Evolutionary conservation across 1,140 invertebrate species (phyloP).

Genomic region (Geopemphigus sp.): DNA sequence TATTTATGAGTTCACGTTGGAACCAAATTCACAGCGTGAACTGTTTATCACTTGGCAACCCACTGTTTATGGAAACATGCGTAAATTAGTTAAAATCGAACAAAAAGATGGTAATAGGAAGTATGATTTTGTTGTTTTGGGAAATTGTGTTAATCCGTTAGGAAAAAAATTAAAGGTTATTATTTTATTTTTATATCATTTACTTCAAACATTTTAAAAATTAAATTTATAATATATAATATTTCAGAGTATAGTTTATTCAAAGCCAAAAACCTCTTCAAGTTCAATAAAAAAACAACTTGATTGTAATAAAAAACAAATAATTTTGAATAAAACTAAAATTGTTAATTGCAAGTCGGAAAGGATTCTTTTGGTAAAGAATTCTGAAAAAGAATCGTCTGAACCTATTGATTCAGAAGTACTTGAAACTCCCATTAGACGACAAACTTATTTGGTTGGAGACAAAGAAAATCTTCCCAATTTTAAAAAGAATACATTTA

Average conservation of each 20-base stretch:
- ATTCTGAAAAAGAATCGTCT: not conserved
- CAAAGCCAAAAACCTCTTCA: constrained; percentile 9
- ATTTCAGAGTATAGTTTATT: not conserved
- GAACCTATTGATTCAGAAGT: not conserved
- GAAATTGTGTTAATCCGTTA: constrained; percentile 35
- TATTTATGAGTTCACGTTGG: constrained; percentile 24
- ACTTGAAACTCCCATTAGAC: not conserved
- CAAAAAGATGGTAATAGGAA: constrained; percentile 23
- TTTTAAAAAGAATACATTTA: not conserved
- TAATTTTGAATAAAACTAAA: constrained; percentile 10
- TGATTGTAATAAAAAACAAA: not conserved
- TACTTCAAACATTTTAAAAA: not conserved
- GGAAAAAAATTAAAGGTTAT: constrained; percentile 12
- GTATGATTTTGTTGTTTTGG: constrained; percentile 42
- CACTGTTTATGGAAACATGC: constrained; percentile 13
- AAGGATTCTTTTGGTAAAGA: not conserved
- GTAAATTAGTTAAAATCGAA: constrained; percentile 31
- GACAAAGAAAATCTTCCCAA: constrained; percentile 37
- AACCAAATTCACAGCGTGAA: constrained; percentile 9
- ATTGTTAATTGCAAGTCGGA: not conserved
- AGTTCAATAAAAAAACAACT: not conserved
- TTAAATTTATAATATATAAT: not conserved
- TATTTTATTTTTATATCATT: not conserved
- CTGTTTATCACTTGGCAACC: constrained; percentile 32
- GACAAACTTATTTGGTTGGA: constrained; percentile 19